Percentiles rank a stretch among this genome's conserved stretches.
These are phyloP conservation scores for Fulica atra DNA, from an alignment of 2,113 vertebrate genomes.

Conservation along the genomic window DNA sequence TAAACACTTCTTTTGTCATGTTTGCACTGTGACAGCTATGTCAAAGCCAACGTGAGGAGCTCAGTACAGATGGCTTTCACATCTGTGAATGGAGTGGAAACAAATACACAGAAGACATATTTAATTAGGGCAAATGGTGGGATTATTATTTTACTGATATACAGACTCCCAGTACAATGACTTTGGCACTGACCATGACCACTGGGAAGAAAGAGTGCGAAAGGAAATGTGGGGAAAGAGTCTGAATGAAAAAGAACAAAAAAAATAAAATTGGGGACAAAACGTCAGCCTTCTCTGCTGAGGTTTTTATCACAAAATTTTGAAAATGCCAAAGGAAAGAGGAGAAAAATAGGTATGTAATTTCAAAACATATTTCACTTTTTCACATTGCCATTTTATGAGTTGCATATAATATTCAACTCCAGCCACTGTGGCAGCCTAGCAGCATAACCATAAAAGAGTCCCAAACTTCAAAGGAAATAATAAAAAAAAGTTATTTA, in stretches of 20 bases:
- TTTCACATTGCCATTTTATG: not conserved
- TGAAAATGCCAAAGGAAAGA: not conserved
- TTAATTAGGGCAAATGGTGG: conserved; percentile 26
- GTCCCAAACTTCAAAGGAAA: not conserved
- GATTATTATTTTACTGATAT: not conserved
- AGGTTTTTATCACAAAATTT: not conserved
- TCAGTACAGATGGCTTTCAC: not conserved
- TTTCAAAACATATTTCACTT: not conserved
- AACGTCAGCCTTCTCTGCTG: not conserved
- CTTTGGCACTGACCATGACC: not conserved
- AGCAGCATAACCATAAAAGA: not conserved
- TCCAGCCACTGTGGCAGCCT: not conserved
- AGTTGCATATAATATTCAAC: not conserved
- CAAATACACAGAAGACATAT: not conserved
- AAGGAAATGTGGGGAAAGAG: not conserved
- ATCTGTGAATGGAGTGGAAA: conserved; percentile 36
- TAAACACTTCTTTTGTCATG: not conserved
- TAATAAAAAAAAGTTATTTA: not conserved
- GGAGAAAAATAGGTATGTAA: not conserved
- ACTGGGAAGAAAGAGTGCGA: not conserved
- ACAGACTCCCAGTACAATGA: not conserved
- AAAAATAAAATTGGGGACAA: not conserved
- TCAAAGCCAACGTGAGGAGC: conserved; percentile 3
- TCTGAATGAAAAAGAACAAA: not conserved
- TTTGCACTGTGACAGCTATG: not conserved